Evolutionary conservation across 2,113 vertebrate species (phyloP), one percentile per base, ranked within the genome.

Genomic region (Pipa parva): DNA sequence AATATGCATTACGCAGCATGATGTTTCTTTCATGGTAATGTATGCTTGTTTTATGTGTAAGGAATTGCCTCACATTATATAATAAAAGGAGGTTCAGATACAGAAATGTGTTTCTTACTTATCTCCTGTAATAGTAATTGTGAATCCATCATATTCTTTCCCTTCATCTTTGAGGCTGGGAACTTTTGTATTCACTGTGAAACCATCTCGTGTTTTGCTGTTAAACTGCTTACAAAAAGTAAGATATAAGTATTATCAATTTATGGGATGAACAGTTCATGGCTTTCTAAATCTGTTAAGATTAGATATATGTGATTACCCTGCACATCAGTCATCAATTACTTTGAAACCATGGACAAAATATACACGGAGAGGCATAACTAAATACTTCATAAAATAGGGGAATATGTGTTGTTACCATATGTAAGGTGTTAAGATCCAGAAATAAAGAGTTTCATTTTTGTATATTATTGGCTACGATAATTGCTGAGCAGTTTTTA

Each of bases 121-220:
- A 88, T 99, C 95, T 83, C 97, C 97, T 0, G 95, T 99, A 76
- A 99, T 95, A 57, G 97, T 97, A 78, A 98, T 94, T 45, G 97
- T 99, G 66, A 97, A 96, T 15, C 97, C 97, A 22, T 99, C 97
- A 3, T 92, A 93, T 42, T 99, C 95, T 72, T 94, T 95, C 48
- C 93, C 94, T 74, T 86, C 73, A 65, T 97, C 92, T 83, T 92
- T 97, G 76, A 93, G 75, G 80, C 97, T 97, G 66, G 92, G 93
- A 29, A 99, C 95, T 81, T 99, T 98, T 12, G 95, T 98, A 83
- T 96, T 97, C 72, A 98, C 95, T 0, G 95, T 98, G 84, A 98
- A 98, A 8, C 95, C 95, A 66, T 97, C 97, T 86, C 94, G 94
- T 28, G 97, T 98, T 92, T 98, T 99, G 88, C 94, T 98, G 81